Percentiles rank a stretch among this genome's conserved stretches.
Evolutionary conservation across 1,140 invertebrate genomes (phyloP).

Genomic region (Ganaspis sp.): DNA sequence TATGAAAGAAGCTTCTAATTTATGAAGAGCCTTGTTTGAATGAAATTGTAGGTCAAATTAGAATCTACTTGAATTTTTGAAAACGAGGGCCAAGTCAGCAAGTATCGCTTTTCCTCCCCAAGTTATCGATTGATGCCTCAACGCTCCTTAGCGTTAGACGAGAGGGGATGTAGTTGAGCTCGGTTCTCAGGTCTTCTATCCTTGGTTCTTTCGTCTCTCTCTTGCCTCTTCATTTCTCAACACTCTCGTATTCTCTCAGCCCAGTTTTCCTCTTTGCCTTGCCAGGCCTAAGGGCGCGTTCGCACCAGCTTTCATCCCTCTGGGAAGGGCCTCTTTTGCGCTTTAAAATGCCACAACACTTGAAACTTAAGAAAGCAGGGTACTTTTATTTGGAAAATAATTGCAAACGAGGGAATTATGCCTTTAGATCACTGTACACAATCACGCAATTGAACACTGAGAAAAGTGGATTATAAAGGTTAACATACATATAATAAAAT

Average conservation of each 20-base stretch:
- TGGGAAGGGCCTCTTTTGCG: not conserved
- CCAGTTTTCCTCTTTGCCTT: constrained; percentile 49
- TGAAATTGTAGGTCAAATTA: not conserved
- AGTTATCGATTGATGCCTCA: constrained; percentile 68
- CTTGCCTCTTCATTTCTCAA: not conserved
- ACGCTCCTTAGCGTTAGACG: constrained; percentile 49
- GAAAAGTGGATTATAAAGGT: too few relatives aligned
- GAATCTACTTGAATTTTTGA: not conserved
- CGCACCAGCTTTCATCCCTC: constrained; percentile 47
- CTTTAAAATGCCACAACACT: constrained; percentile 3
- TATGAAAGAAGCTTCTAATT: not conserved
- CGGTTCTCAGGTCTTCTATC: constrained; percentile 20
- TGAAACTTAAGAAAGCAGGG: not conserved
- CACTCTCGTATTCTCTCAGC: constrained; percentile 41
- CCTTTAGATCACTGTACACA: too few relatives aligned
- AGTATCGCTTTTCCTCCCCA: constrained; percentile 60
- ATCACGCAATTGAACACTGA: too few relatives aligned
- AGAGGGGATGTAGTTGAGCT: constrained; percentile 3
- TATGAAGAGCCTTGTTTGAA: not conserved
- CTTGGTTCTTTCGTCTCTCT: constrained; percentile 15
- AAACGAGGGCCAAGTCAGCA: constrained; percentile 48
- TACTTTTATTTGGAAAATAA: not conserved
- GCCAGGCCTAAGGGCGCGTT: constrained; percentile 55
- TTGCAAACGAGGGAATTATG: too few relatives aligned
- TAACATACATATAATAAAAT: too few relatives aligned